Conservation (phyloP, 2,888 invertebrate genomes). For the Coenonympha arcania region DNA sequence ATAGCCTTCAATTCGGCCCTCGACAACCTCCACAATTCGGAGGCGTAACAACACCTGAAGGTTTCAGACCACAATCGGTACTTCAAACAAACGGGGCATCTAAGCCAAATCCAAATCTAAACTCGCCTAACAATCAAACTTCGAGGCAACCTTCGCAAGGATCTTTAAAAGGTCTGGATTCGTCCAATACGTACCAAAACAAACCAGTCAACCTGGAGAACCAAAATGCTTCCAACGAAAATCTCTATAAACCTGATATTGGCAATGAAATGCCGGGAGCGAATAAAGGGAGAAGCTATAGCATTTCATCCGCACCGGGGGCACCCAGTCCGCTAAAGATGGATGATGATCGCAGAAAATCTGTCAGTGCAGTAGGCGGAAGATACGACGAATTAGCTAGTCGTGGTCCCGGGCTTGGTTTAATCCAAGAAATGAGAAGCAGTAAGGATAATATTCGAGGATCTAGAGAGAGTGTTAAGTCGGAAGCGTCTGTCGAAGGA, state of each 20-base stretch:
- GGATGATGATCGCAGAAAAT: conserved; percentile 70
- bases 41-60: conserved; percentile 54
- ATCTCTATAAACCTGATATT: conserved; percentile 55
- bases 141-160: conserved; percentile 64
- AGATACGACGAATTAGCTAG: conserved; percentile 54
- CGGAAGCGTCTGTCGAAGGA: conserved; percentile 52
- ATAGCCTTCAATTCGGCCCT: conserved; percentile 66
- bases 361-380: conserved; percentile 65
- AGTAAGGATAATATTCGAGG: conserved; percentile 61
- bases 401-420: conserved; percentile 58
- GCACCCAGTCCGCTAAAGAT: conserved; percentile 59
- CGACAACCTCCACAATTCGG: conserved; percentile 55
- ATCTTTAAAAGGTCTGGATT: conserved; percentile 54
- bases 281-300: conserved; percentile 71
- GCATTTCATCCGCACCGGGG: conserved; percentile 68
- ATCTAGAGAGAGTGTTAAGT: conserved; percentile 60
- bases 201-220: conserved; percentile 68
- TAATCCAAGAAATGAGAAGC: conserved; percentile 66
- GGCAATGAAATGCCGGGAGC: conserved; percentile 57
- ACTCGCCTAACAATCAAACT: conserved; percentile 40
- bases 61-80: conserved; percentile 39
- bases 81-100: conserved; percentile 47
- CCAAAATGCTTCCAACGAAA: conserved; percentile 49
- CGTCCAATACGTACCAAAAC: conserved; percentile 44
- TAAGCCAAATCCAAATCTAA: conserved; percentile 42